phyloP scores from a whole-genome alignment of 1,140 invertebrate genomes.

The Nebria ingens region DNA sequence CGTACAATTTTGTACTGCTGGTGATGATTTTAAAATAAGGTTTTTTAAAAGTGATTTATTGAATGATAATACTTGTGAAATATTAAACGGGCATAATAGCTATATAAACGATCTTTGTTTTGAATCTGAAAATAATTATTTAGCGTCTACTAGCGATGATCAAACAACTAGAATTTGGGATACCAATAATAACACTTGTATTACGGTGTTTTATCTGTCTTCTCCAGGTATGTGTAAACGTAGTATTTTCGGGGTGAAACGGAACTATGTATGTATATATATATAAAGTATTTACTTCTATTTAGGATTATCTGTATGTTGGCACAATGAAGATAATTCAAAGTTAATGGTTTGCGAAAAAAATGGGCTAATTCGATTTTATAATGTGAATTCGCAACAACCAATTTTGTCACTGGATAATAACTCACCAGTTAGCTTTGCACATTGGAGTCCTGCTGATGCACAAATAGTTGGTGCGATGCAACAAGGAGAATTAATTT shows the following conservation, averaged over 20 bases:
- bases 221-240: conserved; percentile 51
- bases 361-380: conserved; percentile 58
- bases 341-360: conserved; percentile 69
- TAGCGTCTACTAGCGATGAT: conserved; percentile 69
- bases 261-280: conserved; percentile 9
- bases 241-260: not conserved
- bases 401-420: conserved; percentile 61
- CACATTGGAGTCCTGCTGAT: conserved; percentile 58
- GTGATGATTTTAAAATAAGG: conserved; percentile 44
- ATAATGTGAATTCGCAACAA: conserved; percentile 55
- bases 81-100: conserved; percentile 51
- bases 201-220: conserved; percentile 49
- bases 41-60: conserved; percentile 46
- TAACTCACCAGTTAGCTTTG: conserved; percentile 48
- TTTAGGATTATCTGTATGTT: conserved; percentile 49
- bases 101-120: conserved; percentile 62
- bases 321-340: conserved; percentile 57
- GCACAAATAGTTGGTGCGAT: conserved; percentile 48
- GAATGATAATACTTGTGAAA: conserved; percentile 35
- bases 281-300: conserved; percentile 11
- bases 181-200: conserved; percentile 41
- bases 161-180: conserved; percentile 61
- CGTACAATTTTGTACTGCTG: conserved; percentile 44
- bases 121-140: conserved; percentile 53
- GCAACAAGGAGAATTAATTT: conserved; percentile 48